Conservation (phyloP, 1,140 invertebrate genomes). For the Triops longicaudatus region DNA sequence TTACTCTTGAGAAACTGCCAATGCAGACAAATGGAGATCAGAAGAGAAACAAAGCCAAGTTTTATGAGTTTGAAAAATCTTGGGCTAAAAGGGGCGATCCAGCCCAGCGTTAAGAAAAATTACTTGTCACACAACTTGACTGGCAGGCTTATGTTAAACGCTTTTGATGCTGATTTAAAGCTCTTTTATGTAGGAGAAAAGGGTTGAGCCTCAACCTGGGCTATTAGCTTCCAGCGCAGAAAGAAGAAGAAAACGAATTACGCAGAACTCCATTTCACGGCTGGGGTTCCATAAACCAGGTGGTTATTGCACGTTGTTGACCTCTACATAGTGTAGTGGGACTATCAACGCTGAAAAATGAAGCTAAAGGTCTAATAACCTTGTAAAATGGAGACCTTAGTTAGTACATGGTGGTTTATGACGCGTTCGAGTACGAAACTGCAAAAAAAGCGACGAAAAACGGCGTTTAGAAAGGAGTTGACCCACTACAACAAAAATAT, state of each 20-base stretch:
- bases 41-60: no score
- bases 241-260: not conserved
- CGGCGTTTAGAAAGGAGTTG: not conserved
- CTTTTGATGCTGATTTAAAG: not conserved
- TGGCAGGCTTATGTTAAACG: not conserved
- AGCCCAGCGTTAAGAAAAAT: not conserved
- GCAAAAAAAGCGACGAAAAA: not conserved
- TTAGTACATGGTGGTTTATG: not conserved
- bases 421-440: not conserved
- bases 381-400: slow-evolving; percentile 12
- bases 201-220: no score
- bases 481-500: not conserved
- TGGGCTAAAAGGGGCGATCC: no score
- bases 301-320: slow-evolving; percentile 11
- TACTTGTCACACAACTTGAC: not conserved
- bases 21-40: no score
- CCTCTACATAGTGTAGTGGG: not conserved
- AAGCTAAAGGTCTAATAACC: slow-evolving; percentile 2
- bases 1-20: no score
- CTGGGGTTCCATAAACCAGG: slow-evolving; percentile 3
- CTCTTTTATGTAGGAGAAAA: no score
- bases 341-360: slow-evolving; percentile 2
- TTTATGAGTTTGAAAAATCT: no score
- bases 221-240: no score
- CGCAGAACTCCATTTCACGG: not conserved